phyloP scores from a whole-genome alignment of 1,140 invertebrate species.

The Adelges cooleyi region DNA sequence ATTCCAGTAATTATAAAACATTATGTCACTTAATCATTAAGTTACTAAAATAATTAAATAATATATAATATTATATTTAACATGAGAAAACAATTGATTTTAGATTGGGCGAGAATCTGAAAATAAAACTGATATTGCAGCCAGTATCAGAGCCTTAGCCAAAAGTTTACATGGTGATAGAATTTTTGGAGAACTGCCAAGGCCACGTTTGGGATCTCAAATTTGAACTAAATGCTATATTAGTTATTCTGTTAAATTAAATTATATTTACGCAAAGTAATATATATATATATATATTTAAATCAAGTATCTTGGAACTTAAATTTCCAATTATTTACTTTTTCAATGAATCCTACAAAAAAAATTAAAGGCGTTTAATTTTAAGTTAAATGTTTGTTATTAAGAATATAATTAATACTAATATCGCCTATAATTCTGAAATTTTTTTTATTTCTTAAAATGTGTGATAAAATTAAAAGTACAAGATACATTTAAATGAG shows the following conservation, averaged over 20 bases:
- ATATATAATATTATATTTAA: too few relatives aligned
- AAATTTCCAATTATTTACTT: conserved; percentile 5
- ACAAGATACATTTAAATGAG: conserved; percentile 7
- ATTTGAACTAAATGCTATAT: conserved; percentile 44
- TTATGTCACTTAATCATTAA: too few relatives aligned
- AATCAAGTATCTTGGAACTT: background rate
- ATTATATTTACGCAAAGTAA: conserved; percentile 4
- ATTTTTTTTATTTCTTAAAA: conserved; percentile 7
- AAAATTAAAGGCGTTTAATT: too few relatives aligned
- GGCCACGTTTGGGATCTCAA: conserved; percentile 66
- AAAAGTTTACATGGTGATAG: conserved; percentile 72
- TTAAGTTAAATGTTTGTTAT: background rate
- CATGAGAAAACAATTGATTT: background rate
- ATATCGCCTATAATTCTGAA: background rate
- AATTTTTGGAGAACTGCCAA: conserved; percentile 70
- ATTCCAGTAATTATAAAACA: background rate
- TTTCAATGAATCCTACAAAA: background rate
- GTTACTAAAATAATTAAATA: too few relatives aligned
- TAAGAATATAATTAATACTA: background rate
- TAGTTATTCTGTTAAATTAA: background rate
- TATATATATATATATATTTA: too few relatives aligned
- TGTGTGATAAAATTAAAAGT: conserved; percentile 18
- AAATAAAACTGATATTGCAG: conserved; percentile 54
- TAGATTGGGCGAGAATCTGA: background rate
- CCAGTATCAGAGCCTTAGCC: conserved; percentile 73